A percentile compares a stretch with the other conserved stretches of the same genome.
Evolutionary conservation across 2,888 invertebrate species (phyloP).

Genomic region (Eurois occulta): DNA sequence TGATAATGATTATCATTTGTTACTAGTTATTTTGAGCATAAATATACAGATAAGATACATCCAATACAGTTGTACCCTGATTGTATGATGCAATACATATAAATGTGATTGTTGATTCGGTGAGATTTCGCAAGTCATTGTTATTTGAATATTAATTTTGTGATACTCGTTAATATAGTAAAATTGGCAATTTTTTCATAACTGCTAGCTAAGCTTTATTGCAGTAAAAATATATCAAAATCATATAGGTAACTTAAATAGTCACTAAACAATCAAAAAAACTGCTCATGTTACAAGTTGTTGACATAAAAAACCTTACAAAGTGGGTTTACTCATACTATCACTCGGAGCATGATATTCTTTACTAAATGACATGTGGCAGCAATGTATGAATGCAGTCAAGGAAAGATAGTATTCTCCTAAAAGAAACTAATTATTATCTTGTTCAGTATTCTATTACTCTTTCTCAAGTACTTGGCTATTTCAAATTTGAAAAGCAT

Average conservation of each 20-base stretch:
- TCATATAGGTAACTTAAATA: no score
- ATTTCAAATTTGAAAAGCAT: no score
- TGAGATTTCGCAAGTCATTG: constrained; percentile 48
- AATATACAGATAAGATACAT: constrained; percentile 69
- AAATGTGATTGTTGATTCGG: constrained; percentile 59
- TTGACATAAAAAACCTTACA: constrained; percentile 6
- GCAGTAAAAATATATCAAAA: neutral
- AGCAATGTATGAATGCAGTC: neutral
- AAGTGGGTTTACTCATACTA: neutral
- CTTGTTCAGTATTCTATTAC: neutral
- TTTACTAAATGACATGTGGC: constrained; percentile 2
- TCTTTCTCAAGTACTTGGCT: neutral
- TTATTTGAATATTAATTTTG: constrained; percentile 12
- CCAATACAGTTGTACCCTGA: constrained; percentile 65
- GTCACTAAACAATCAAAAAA: constrained; percentile 5
- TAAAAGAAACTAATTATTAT: neutral
- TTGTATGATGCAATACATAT: constrained; percentile 75
- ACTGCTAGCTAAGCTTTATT: neutral
- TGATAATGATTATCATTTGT: constrained; percentile 65
- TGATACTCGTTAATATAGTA: neutral
- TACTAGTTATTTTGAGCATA: constrained; percentile 58
- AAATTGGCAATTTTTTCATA: neutral
- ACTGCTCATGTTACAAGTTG: neutral
- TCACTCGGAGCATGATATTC: constrained; percentile 20
- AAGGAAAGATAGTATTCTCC: neutral